phyloP scores from a whole-genome alignment of 2,888 invertebrate species.

The Erebia ligea region DNA sequence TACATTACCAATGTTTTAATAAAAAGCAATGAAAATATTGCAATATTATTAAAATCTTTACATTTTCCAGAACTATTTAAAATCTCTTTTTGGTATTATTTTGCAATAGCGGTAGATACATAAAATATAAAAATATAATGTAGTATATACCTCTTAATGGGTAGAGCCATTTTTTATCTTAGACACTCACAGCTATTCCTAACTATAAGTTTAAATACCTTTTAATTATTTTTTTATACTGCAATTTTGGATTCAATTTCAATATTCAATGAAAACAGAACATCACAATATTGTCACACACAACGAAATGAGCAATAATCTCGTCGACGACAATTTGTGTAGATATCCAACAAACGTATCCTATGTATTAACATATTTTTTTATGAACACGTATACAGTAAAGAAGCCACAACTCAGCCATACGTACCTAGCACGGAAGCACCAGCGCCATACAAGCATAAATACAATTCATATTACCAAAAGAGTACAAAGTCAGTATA shows the following conservation, averaged over 20 bases:
- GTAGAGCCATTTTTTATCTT: no score
- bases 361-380: constrained; percentile 60
- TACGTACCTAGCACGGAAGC: constrained; percentile 69
- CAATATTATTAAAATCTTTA: neutral
- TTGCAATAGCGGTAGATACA: no score
- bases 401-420: constrained; percentile 75
- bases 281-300: constrained; percentile 2
- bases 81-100: no score
- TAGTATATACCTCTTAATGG: no score
- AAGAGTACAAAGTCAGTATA: constrained; percentile 44
- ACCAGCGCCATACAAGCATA: constrained; percentile 54
- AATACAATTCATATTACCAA: constrained; percentile 52
- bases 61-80: no score
- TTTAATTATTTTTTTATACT: neutral
- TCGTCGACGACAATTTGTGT: constrained; percentile 7
- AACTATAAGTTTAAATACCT: neutral
- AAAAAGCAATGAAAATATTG: neutral
- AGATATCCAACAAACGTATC: neutral
- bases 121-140: no score
- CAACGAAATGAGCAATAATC: constrained; percentile 8
- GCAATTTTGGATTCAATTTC: neutral
- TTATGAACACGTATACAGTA: constrained; percentile 64
- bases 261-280: constrained; percentile 1
- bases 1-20: neutral
- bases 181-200: neutral